Evolutionary conservation across 2,888 invertebrate species (phyloP).

Genomic region (Tenthredo distinguenda): DNA sequence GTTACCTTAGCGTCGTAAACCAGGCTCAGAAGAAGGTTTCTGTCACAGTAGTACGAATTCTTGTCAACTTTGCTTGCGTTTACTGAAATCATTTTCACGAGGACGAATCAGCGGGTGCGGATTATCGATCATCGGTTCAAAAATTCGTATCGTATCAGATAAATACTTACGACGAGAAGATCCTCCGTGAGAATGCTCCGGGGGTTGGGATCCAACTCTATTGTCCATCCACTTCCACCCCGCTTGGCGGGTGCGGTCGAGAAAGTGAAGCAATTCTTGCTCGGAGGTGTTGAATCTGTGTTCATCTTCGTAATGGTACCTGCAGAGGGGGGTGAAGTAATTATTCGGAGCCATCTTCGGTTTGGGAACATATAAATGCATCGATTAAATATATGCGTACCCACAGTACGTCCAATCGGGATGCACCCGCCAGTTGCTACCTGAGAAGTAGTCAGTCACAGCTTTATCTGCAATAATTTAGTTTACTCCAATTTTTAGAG

Average conservation of each 20-base stretch:
- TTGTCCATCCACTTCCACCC: slow-evolving; percentile 88
- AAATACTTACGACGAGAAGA: slow-evolving; percentile 63
- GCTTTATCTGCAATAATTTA: slow-evolving; percentile 76
- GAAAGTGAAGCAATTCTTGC: slow-evolving; percentile 88
- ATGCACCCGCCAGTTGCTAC: slow-evolving; percentile 91
- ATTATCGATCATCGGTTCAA: background rate
- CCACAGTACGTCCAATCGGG: slow-evolving; percentile 87
- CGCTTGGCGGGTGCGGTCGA: slow-evolving; percentile 88
- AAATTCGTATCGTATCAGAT: background rate
- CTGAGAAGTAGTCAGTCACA: slow-evolving; percentile 86
- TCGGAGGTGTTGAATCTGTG: slow-evolving; percentile 87
- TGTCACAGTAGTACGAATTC: slow-evolving; percentile 85
- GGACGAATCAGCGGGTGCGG: slow-evolving; percentile 77
- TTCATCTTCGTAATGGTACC: slow-evolving; percentile 88
- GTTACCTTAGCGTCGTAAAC: slow-evolving; percentile 95
- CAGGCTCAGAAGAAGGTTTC: slow-evolving; percentile 90
- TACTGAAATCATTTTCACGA: slow-evolving; percentile 79
- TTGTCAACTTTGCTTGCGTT: slow-evolving; percentile 80
- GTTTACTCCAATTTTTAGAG: slow-evolving; percentile 32
- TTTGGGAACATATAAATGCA: background rate
- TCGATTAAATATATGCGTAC: slow-evolving; percentile 64
- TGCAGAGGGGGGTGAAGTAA: slow-evolving; percentile 71
- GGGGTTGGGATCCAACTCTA: slow-evolving; percentile 85
- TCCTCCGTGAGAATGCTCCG: slow-evolving; percentile 80
- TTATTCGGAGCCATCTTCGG: background rate